Base-by-base conservation (phyloP, 2,888 invertebrate species). In the Diarsia brunnea region DNA sequence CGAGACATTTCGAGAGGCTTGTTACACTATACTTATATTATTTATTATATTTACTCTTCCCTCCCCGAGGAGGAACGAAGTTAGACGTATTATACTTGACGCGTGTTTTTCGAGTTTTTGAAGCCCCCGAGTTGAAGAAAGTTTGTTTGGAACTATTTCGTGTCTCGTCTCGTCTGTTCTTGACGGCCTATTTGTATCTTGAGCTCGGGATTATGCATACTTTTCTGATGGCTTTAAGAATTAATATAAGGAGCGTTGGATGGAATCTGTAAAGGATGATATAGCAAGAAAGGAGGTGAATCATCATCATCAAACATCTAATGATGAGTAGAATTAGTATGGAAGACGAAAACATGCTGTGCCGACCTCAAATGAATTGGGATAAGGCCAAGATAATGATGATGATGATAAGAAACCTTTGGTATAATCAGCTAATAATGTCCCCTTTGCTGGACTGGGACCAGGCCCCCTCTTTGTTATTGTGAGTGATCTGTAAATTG, bases 11-110 rank as follows among this genome's bases (percentile, higher is more conserved):
- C 51, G 66, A 84, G 75, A 72, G 53, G 24, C 75, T 68, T 70
- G 81, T 71, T 66, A 69, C 31, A 53, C 27, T 51, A 31, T 82
- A 67, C 47, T 67, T 82, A 58, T 64, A 58, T 81, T 73, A 65
- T 64, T 79, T 84, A 84, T 70, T 81, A 81, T 84, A 84, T 72
- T 74, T 74, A 80, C 69, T 47, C 47, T 53, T 60, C 63, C 63
- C 63, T 21, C 75, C 66, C 58, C 0, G 31, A 10, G 16, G 67
- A 49, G 47, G 63, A 69, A 47, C 19, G 21, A 64, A 63, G 43
- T 69, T 49, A 14, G 47, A 45, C 61, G 75, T 31, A 66, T 73
- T 81, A 79, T 70, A 63, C 71, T 14, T 10, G 21, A 77, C 63
- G 43, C 73, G n/a, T 67, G 49, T 80, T 67, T 67, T 63, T 67